Base-by-base conservation (phyloP, 2,888 invertebrate genomes). In the Eristalis tenax region DNA sequence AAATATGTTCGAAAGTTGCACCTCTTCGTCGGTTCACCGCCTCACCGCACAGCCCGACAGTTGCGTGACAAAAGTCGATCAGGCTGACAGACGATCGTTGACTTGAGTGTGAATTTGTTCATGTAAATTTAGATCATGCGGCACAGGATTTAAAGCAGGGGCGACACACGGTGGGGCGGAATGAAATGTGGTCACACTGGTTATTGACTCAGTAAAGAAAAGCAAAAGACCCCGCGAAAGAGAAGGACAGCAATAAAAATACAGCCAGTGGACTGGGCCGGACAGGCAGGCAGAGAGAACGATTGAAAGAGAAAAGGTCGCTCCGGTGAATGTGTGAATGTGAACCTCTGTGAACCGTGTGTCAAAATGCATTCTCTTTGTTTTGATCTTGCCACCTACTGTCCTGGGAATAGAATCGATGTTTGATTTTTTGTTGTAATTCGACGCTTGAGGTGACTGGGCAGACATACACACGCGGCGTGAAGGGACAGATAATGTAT, bases 321-420 rank as follows among this genome's bases (percentile, higher is more conserved):
- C 32, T 64, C 18, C 82, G 74, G 69, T 85, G 82, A 82, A 82
- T 74, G 64, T n/a, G 69, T 78, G 82, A 82, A 82, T n/a, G 69
- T 78, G 82, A 82, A 82, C 77, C 78, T 77, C 50, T 59, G 59
- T 78, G 82, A 82, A 74, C 77, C 69, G 38, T 73, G 35, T 76
- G 73, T 64, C 63, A 66, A 66, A 28, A 38, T 59, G 61, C 64
- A 66, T 65, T 79, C 40, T 79, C 59, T 65, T 77, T 57, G n/a
- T 35, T 69, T 80, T 75, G 61, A 61, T 75, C 63, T 75, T 76
- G 70, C 18, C 80, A 83, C 65, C 83, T 74, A 57, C 74, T 22
- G 26, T 50, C 57, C 57, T 65, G 43, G 40, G n/a, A 57, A 80
- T n/a, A 73, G 68, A 69, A 68, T 69, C 59, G 13, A 10, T 35